phyloP scores from a whole-genome alignment of 2,797 vertebrate genomes.

The Arnoldichthys spilopterus region DNA sequence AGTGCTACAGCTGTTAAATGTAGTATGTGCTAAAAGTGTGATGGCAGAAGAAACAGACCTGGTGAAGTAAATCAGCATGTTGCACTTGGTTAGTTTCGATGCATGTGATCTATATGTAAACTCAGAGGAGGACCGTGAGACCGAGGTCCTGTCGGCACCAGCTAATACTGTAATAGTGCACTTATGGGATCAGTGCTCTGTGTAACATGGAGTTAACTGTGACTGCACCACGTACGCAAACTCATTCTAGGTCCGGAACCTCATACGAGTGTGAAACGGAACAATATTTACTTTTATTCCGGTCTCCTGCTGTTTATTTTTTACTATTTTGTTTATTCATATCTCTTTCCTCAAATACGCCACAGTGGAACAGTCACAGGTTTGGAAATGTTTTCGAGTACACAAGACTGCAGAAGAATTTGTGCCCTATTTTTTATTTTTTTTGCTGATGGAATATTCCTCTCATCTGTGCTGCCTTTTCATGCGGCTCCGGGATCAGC shows the following conservation, averaged over 20 bases:
- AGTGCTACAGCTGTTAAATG: background rate
- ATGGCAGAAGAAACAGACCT: background rate
- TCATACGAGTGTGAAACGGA: background rate
- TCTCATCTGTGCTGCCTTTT: constrained; percentile 60
- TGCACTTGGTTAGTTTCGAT: background rate
- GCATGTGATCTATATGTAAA: background rate
- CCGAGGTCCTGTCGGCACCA: background rate
- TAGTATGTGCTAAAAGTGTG: background rate
- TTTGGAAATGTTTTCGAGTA: constrained; percentile 38
- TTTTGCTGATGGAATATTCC: constrained; percentile 62
- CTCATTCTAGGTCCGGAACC: background rate
- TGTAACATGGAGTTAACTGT: background rate
- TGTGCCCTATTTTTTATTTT: constrained; percentile 57
- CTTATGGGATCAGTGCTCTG: background rate
- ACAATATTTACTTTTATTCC: background rate
- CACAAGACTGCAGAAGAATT: constrained; percentile 35
- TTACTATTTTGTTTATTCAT: background rate
- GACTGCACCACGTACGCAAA: background rate
- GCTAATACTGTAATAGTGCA: background rate
- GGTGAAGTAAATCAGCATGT: too few species aligned
- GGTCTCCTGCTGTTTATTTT: background rate
- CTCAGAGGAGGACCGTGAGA: background rate
- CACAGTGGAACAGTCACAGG: constrained; percentile 54
- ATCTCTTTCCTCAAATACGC: background rate
- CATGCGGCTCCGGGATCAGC: constrained; percentile 55